Conservation (phyloP, 2,888 invertebrate genomes). For the Labia minor region DNA sequence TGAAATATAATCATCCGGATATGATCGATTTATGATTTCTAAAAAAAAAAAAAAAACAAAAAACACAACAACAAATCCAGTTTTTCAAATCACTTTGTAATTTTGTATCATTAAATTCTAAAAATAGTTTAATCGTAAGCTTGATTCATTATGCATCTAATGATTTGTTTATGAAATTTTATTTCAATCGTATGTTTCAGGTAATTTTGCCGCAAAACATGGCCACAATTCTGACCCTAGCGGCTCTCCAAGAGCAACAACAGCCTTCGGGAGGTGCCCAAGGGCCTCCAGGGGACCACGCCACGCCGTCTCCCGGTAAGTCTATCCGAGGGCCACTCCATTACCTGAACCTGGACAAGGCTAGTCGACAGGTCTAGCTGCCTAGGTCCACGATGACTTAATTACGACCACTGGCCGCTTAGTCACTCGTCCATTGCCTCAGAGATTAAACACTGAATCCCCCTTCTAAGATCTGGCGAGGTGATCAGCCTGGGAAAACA, state of each 20-base stretch:
- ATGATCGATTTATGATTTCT: too few relatives aligned
- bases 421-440: not conserved
- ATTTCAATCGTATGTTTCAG: constrained; percentile 33
- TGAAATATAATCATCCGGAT: too few relatives aligned
- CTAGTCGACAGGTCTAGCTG: constrained; percentile 8
- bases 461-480: too few relatives aligned
- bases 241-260: constrained; percentile 31
- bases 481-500: too few relatives aligned
- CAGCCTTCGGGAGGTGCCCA: constrained; percentile 18
- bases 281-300: constrained; percentile 16
- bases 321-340: constrained; percentile 17
- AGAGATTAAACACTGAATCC: not conserved
- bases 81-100: too few relatives aligned
- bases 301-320: constrained; percentile 21
- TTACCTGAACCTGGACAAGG: constrained; percentile 13
- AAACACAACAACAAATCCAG: too few relatives aligned
- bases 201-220: constrained; percentile 40
- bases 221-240: constrained; percentile 37
- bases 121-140: too few relatives aligned
- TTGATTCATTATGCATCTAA: too few relatives aligned
- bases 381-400: constrained; percentile 7
- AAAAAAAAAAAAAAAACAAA: too few relatives aligned
- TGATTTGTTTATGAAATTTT: too few relatives aligned
- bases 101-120: too few relatives aligned
- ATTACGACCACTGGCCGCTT: constrained; percentile 7